These are phyloP conservation scores for Diaphora mendica DNA, from an alignment of 2,888 invertebrate species.

Conservation along the genomic window DNA sequence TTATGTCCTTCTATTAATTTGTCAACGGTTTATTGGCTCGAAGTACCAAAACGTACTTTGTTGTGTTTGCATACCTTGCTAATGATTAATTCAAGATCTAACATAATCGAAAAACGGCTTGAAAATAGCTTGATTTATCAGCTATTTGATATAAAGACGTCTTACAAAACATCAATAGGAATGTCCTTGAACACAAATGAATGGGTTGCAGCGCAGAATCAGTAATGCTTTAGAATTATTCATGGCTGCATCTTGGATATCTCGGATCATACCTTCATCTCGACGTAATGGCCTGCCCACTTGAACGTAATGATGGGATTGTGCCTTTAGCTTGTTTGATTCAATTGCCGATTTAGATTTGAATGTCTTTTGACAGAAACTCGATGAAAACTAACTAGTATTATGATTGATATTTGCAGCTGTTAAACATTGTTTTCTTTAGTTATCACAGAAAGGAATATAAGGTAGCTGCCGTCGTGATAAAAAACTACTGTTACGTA, in stretches of 20 bases:
- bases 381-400: neutral
- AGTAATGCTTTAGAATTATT: slow-evolving; percentile 62
- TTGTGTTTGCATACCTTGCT: neutral
- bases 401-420: too few species aligned
- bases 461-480: too few species aligned
- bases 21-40: neutral
- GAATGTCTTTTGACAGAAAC: slow-evolving; percentile 15
- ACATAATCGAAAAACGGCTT: neutral
- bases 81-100: neutral
- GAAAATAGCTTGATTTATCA: neutral
- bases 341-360: slow-evolving; percentile 3
- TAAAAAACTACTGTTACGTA: too few species aligned
- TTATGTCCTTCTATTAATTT: neutral
- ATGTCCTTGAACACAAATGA: slow-evolving; percentile 30
- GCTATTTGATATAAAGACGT: slow-evolving; percentile 9
- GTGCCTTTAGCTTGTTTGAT: slow-evolving; percentile 21
- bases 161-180: slow-evolving; percentile 43
- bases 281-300: slow-evolving; percentile 33
- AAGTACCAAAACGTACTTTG: neutral
- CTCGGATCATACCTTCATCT: slow-evolving; percentile 48
- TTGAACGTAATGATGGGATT: slow-evolving; percentile 42
- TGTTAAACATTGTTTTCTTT: too few species aligned
- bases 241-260: slow-evolving; percentile 50
- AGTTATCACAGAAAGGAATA: too few species aligned
- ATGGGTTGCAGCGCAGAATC: slow-evolving; percentile 38